Evolutionary conservation across 2,113 vertebrate genomes (phyloP), one percentile per base, ranked within the genome.

Genomic region (Calonectris borealis): DNA sequence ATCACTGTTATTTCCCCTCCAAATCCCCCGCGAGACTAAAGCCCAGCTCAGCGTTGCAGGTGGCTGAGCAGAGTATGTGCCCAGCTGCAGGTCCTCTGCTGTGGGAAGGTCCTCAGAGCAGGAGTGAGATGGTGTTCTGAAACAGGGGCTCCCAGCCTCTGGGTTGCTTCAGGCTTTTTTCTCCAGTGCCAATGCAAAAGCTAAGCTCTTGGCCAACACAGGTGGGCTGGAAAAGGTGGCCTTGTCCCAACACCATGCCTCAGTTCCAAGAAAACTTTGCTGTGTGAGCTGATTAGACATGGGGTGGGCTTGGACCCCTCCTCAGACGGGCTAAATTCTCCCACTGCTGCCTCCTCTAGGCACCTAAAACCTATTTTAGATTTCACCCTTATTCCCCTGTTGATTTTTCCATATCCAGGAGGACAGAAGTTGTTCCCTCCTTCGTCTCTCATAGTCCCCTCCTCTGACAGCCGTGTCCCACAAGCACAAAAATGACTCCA

Each of bases 1-100:
- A 32, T 13, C 3, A 2, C 62, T 83, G 61, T 9, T 51, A 9
- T 29, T 51, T 48, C 40, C n/a, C 32, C 58, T 83, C 52, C 75
- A 48, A 75, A 16, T n/a, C 14, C 3, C n/a, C 44, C 3, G 0
- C 0, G 3, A 60, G 61, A 62, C 31, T 12, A 22, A 87, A 86
- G 40, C 19, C 70, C 64, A 61, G 22, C 25, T 65, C 36, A 77
- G 44, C 31, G 8, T 3, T 34, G 70, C 24, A 68, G 48, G 42
- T 11, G 61, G 19, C 24, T 90, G 79, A 57, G 71, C 66, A 85
- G 48, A 70, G 5, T 8, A 19, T 0, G 0, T 66, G 21, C 25
- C 42, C 83, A 58, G 46, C 46, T 85, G 55, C 48, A 54, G 46
- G 27, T 71, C 7, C 5, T 83, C 42, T 68, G 42, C 27, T 75